These are phyloP conservation scores for Plemyria rubiginata DNA, from an alignment of 2,888 invertebrate genomes.

Conservation along the genomic window DNA sequence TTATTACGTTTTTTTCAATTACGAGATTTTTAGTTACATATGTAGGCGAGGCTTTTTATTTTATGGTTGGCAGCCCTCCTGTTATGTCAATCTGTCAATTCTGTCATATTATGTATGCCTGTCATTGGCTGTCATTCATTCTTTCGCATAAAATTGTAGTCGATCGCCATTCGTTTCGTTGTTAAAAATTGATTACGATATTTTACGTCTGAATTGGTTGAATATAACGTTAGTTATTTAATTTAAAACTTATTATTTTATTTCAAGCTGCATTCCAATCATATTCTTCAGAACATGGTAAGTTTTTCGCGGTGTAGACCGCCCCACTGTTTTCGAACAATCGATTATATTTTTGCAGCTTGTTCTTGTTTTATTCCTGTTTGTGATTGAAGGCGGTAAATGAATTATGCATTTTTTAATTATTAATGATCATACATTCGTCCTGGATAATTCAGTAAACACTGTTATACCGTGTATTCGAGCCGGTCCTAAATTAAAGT, in stretches of 20 bases:
- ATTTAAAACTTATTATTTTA: constrained; percentile 10
- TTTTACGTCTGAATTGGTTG: neutral
- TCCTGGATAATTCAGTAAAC: neutral
- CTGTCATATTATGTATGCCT: too few relatives aligned
- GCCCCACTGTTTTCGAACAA: constrained; percentile 2
- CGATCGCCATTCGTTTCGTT: neutral
- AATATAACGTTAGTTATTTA: constrained; percentile 6
- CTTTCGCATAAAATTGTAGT: constrained; percentile 7
- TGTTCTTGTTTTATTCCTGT: neutral
- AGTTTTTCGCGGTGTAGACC: constrained; percentile 24
- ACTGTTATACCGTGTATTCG: neutral
- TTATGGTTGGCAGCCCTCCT: too few relatives aligned
- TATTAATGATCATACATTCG: neutral
- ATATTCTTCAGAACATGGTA: constrained; percentile 47
- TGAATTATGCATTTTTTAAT: neutral
- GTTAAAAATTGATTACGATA: constrained; percentile 9
- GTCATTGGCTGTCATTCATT: constrained; percentile 17
- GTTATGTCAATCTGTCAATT: too few relatives aligned
- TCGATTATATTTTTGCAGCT: constrained; percentile 19
- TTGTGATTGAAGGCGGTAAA: neutral
- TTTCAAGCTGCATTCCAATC: constrained; percentile 42
- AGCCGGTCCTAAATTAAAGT: neutral
- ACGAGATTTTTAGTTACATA: too few relatives aligned
- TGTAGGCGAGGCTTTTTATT: too few relatives aligned
- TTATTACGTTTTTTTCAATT: too few relatives aligned